Evolutionary conservation across 2,797 vertebrate species (phyloP).

Genomic region (Passerculus sandwichensis): DNA sequence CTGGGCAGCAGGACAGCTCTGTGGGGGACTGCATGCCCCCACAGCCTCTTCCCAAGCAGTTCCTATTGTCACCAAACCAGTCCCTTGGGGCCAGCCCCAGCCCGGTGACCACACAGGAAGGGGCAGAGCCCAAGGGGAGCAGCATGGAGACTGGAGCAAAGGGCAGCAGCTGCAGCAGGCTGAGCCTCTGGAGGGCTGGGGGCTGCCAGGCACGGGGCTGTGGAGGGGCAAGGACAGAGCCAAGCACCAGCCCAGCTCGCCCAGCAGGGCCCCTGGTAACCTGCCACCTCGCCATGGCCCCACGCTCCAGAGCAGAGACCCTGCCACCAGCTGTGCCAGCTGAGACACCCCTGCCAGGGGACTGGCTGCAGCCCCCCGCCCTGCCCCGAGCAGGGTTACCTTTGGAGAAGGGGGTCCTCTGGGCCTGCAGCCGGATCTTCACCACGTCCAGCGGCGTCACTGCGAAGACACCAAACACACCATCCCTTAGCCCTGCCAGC

Average conservation of each 20-base stretch:
- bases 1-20: not conserved
- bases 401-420: constrained; percentile 84
- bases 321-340: not conserved
- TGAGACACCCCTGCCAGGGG: accelerated
- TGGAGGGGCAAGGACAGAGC: not conserved
- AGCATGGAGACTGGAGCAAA: not conserved
- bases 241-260: not conserved
- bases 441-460: constrained; percentile 96
- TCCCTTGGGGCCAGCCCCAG: not conserved
- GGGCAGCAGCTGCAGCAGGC: not conserved
- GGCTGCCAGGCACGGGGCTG: not conserved
- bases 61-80: not conserved
- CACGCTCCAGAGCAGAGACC: not conserved
- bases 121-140: not conserved
- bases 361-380: not conserved
- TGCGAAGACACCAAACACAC: constrained; percentile 26
- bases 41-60: not conserved
- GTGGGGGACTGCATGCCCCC: not conserved
- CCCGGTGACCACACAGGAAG: not conserved
- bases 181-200: not conserved
- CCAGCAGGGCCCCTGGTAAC: not conserved
- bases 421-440: constrained; percentile 95
- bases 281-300: not conserved
- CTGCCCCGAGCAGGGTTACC: constrained; percentile 69
- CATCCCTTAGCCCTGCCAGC: accelerated